These are phyloP conservation scores for Papilio glaucus DNA, from an alignment of 1,140 invertebrate species.

Conservation along the genomic window DNA sequence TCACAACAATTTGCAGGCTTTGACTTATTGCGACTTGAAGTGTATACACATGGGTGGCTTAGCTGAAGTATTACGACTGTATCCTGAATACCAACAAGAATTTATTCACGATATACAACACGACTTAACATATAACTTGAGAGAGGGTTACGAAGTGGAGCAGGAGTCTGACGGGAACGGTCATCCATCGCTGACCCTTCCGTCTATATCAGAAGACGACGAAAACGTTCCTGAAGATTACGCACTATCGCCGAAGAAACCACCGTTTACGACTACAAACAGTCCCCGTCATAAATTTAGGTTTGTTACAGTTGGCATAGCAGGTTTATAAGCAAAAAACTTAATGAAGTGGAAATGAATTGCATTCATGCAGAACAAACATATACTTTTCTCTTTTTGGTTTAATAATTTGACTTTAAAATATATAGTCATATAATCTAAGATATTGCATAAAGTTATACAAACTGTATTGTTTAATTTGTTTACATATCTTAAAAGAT, in stretches of 20 bases:
- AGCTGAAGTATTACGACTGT: constrained; percentile 94
- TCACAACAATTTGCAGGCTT: constrained; percentile 83
- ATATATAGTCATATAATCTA: too few species aligned
- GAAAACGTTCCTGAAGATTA: constrained; percentile 92
- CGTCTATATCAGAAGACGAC: constrained; percentile 96
- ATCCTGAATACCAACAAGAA: constrained; percentile 96
- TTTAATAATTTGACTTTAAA: too few species aligned
- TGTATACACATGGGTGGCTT: constrained; percentile 96
- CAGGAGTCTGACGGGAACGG: constrained; percentile 92
- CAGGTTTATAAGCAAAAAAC: constrained; percentile 40
- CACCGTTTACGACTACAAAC: constrained; percentile 83
- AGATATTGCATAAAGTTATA: too few species aligned
- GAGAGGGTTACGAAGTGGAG: constrained; percentile 96
- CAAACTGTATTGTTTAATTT: too few species aligned
- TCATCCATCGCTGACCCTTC: constrained; percentile 90
- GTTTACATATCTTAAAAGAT: neutral
- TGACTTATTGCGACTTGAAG: constrained; percentile 98
- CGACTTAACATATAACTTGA: constrained; percentile 96
- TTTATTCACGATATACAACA: constrained; percentile 97
- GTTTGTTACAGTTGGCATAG: constrained; percentile 39
- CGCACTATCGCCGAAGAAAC: constrained; percentile 86
- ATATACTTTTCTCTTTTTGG: neutral
- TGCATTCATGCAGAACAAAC: constrained; percentile 13
- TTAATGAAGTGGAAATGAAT: constrained; percentile 30
- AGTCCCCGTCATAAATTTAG: constrained; percentile 89